Evolutionary conservation across 1,140 invertebrate species (phyloP), one percentile per base, ranked within the genome.

Genomic region (Rhynchophorus ferrugineus): DNA sequence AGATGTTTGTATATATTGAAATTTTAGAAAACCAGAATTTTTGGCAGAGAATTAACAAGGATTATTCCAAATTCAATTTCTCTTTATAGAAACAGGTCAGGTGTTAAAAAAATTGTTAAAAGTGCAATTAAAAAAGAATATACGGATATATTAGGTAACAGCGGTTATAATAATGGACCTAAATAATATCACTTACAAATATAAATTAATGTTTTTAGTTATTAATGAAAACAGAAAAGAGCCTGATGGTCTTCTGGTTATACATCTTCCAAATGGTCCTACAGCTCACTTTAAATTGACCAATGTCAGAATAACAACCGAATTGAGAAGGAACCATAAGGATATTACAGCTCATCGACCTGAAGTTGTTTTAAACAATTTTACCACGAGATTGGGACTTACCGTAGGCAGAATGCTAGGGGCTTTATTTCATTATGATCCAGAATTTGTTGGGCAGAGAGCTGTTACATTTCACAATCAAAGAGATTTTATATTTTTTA

Each of bases 401-500:
- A 85, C 85, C 1, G 79, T 99, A 35, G 88, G 87, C 3, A 78
- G 95, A 56, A 92, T 98, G 89, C 74, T 99, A 38, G 90, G 91
- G n/a, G 86, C 92, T 1, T 69, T 99, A 8, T 99, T 99, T 73
- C 95, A 98, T 69, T 92, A 94, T 73, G 83, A 95, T 65, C 95
- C 96, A 0, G 81, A 98, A 65, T 99, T 96, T 70, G 82, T 84
- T 61, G 95, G 95, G 1, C 78, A 94, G 13, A 76, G 95, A 57
- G 93, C 85, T 2, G 90, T 95, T 11, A 98, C 96, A 11, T 98
- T 99, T 69, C 96, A 99, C 70, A 99, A 99, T 76, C 96, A 99
- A 69, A 77, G 96, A 54, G 96, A 99, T 75, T 99, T 95, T 63
- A 95, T 99, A 63, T 99, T 99, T 72, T 97, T 99, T 65, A 80